phyloP scores from a whole-genome alignment of 2,888 invertebrate genomes.

The Schizaphis graminum region DNA sequence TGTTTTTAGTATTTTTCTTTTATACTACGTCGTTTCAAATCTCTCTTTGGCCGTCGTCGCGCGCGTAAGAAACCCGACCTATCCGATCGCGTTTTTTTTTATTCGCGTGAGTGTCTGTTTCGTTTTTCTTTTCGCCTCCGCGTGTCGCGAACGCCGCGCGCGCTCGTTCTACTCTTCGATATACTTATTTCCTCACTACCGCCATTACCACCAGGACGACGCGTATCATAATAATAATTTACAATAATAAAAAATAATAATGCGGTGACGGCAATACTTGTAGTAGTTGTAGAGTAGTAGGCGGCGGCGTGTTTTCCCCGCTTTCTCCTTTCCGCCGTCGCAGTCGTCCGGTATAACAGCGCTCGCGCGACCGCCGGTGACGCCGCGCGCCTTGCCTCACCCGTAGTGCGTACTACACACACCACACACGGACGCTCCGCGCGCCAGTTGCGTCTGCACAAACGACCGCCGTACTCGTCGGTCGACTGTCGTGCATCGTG shows the following conservation, averaged over 20 bases:
- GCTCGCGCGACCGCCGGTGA: too few relatives aligned
- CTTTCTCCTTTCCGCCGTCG: neutral
- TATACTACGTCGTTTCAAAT: neutral
- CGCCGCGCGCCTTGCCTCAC: neutral
- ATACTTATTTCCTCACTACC: neutral
- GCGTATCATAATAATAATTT: slow-evolving; percentile 6
- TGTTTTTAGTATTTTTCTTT: neutral
- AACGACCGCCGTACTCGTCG: slow-evolving; percentile 3
- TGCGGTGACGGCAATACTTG: slow-evolving; percentile 17
- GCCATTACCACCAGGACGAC: neutral
- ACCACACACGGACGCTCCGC: neutral
- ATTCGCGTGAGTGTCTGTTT: neutral
- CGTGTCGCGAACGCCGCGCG: neutral
- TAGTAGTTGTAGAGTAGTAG: neutral
- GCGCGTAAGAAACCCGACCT: neutral
- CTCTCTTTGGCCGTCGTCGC: neutral
- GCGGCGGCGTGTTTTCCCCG: slow-evolving; percentile 17
- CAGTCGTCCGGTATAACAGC: neutral
- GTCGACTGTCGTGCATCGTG: neutral
- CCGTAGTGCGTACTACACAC: neutral
- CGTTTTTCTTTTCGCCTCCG: slow-evolving; percentile 10
- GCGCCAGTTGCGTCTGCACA: slow-evolving; percentile 53
- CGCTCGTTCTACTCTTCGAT: neutral
- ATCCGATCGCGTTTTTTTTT: neutral
- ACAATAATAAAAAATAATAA: slow-evolving; percentile 3